Percentiles rank a stretch among this genome's conserved stretches.
These are phyloP conservation scores for Glyphotaelius pellucidus DNA, from an alignment of 2,888 invertebrate species.

Conservation along the genomic window DNA sequence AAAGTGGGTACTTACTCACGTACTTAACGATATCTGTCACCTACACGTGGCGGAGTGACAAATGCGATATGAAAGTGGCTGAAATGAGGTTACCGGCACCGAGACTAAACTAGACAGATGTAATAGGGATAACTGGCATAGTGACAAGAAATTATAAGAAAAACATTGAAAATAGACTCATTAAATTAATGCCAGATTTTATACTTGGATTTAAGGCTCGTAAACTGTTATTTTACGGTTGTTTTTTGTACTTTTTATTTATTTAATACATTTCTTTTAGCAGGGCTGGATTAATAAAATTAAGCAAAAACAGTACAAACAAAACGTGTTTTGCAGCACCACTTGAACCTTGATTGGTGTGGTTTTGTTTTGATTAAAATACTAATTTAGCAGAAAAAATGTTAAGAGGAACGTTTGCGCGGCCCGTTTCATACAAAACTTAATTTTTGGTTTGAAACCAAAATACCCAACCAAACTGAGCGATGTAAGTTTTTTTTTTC, in stretches of 20 bases:
- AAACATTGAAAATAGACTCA: not conserved
- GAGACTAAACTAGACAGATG: not conserved
- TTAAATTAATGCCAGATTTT: not conserved
- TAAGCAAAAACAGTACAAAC: too few species aligned
- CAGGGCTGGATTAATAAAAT: not conserved
- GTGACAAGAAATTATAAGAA: not conserved
- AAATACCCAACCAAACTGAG: too few species aligned
- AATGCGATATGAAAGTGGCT: not conserved
- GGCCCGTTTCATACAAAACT: too few species aligned
- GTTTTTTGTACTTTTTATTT: not conserved
- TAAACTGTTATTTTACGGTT: not conserved
- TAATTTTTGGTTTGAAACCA: too few species aligned
- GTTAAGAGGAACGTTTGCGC: too few species aligned
- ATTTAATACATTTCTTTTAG: not conserved
- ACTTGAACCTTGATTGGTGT: too few species aligned
- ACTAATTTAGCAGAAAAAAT: too few species aligned
- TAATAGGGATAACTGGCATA: not conserved
- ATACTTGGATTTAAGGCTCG: not conserved
- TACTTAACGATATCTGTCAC: not conserved
- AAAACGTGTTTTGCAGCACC: too few species aligned
- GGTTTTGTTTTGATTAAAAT: too few species aligned
- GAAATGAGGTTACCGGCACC: not conserved
- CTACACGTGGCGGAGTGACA: not conserved
- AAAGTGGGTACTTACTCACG: not conserved
- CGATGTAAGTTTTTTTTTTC: too few species aligned